A percentile compares a stretch with the other conserved stretches of the same genome.
Evolutionary conservation across 2,888 invertebrate species (phyloP).

Genomic region (Ormyrus labotus): DNA sequence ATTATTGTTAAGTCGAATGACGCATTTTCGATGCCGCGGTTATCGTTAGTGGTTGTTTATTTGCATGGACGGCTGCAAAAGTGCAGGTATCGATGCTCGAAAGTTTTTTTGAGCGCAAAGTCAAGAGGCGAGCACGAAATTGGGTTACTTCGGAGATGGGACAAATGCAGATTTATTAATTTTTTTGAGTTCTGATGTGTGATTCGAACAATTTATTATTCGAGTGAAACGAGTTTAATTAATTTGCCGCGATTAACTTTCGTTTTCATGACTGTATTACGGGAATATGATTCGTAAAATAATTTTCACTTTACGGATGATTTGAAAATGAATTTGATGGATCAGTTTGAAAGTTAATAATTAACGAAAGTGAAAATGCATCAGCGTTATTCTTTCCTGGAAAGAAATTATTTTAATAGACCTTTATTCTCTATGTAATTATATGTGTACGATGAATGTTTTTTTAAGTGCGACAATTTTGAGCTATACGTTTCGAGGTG

Average conservation of each 20-base stretch:
- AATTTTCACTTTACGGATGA: too few relatives aligned
- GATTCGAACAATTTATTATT: not conserved
- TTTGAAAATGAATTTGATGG: too few relatives aligned
- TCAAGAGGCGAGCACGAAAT: too few relatives aligned
- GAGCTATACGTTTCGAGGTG: too few relatives aligned
- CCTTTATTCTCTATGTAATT: too few relatives aligned
- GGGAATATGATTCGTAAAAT: too few relatives aligned
- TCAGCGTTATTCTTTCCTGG: not conserved
- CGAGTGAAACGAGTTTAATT: not conserved
- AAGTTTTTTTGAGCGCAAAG: too few relatives aligned
- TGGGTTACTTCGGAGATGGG: too few relatives aligned
- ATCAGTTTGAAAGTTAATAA: constrained; percentile 2
- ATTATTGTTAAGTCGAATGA: constrained; percentile 8
- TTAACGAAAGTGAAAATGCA: not conserved
- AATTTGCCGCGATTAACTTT: not conserved
- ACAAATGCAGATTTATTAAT: too few relatives aligned
- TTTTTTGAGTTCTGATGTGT: not conserved
- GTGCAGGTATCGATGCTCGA: too few relatives aligned
- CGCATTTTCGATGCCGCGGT: not conserved
- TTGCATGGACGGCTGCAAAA: not conserved
- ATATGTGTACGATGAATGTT: too few relatives aligned
- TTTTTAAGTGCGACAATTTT: too few relatives aligned
- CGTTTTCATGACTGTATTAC: not conserved
- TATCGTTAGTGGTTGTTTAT: not conserved
- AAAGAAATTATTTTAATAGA: not conserved